Base-by-base conservation (phyloP, 2,888 invertebrate genomes). In the Gastracanthus pulcherrimus region DNA sequence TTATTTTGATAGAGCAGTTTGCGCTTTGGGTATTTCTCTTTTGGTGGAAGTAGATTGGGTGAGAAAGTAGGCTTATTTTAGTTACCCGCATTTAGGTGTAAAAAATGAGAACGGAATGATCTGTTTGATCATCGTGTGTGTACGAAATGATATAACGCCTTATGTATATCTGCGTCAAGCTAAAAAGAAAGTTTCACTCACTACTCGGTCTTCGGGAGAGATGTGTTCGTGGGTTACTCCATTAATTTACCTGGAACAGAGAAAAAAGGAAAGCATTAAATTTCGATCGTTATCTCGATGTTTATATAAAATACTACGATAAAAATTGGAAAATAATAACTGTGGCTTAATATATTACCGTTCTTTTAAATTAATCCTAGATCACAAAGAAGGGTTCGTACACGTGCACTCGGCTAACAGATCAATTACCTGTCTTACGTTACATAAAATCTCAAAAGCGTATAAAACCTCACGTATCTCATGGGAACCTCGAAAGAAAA, bases 201-300 rank as follows among this genome's bases (percentile, higher is more conserved):
- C 62, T 51, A 1, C 6, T n/a, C 3, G 26, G 16, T 23, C 6
- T 7, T 76, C 38, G 4, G 31, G 41, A 31, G 58, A 45, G 48
- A 23, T 31, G 19, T 34, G 36, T n/a, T 51, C 11, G 29, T 11
- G 48, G 7, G 16, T n/a, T 31, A 36, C n/a, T 70, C 19, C 69
- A 60, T 45, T 48, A 60, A 76, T 76, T 71, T 71, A 78, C 78
- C 71, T 71, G 78, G 3, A 78, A 66, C 60, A 66, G 64, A 78
- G n/a, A 41, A 55, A 62, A 48, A 45, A 67, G 34, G 41, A n/a
- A n/a, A 45, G 19, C 55, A 13, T 71, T 78, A 66, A 55, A 29
- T 3, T 9, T 58, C 16, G 62, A 48, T 60, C 11, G 23, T 16
- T 34, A 29, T 60, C 34, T n/a, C 13, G 11, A 26, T 36, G 36